phyloP scores from a whole-genome alignment of 2,888 invertebrate genomes.

The Phasia obesa region DNA sequence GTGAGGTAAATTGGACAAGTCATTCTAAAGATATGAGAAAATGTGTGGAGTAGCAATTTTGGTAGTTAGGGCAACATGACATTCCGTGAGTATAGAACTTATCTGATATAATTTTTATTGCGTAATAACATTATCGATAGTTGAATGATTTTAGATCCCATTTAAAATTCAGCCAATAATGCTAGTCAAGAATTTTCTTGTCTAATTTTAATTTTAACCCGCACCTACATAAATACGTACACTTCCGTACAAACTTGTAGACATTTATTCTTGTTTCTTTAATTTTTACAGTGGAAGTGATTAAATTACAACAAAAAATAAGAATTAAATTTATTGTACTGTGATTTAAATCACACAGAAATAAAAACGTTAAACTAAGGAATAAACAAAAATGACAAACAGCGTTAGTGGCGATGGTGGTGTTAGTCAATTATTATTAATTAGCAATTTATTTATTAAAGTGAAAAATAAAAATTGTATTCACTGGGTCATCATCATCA shows the following conservation, averaged over 20 bases:
- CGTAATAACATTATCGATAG: too few species aligned
- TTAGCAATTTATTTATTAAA: constrained; percentile 60
- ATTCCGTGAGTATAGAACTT: too few species aligned
- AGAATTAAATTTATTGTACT: constrained; percentile 42
- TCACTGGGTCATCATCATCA: constrained; percentile 48
- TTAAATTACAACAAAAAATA: constrained; percentile 31
- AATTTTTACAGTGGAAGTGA: neutral
- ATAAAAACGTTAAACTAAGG: neutral
- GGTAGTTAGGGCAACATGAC: too few species aligned
- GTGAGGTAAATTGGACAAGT: too few species aligned
- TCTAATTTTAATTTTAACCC: too few species aligned
- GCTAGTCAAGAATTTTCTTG: too few species aligned
- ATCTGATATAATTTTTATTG: too few species aligned
- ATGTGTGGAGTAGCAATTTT: too few species aligned
- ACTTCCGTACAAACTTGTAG: neutral
- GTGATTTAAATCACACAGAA: constrained; percentile 49
- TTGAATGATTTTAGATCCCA: too few species aligned
- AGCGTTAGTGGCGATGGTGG: constrained; percentile 29
- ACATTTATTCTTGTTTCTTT: neutral
- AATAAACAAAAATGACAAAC: constrained; percentile 1
- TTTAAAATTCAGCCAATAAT: too few species aligned
- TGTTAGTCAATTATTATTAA: constrained; percentile 62
- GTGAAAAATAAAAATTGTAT: constrained; percentile 45
- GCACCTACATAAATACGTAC: neutral
- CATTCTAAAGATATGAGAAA: too few species aligned